These are phyloP conservation scores for Poecilia latipinna DNA, from an alignment of 2,113 vertebrate genomes.

Conservation along the genomic window DNA sequence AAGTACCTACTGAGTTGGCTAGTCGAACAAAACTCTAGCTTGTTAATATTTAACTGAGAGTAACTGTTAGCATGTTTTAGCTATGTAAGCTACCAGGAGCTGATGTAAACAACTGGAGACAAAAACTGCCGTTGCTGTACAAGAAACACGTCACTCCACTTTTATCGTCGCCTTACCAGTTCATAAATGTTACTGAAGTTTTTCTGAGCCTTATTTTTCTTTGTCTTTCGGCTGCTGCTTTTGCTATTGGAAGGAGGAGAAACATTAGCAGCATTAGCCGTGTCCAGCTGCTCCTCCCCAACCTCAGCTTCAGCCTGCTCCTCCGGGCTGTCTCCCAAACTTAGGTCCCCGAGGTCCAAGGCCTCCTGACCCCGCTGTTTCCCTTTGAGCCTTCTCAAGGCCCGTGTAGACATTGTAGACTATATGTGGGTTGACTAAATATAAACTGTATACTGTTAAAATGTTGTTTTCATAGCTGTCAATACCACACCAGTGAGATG, in stretches of 20 bases:
- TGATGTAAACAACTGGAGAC: not conserved
- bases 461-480: not conserved
- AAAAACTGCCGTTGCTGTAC: not conserved
- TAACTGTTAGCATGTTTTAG: slow-evolving; percentile 23
- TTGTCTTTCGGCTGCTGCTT: slow-evolving; percentile 65
- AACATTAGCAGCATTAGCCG: slow-evolving; percentile 39
- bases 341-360: slow-evolving; percentile 74
- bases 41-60: not conserved
- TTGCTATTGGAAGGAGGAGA: slow-evolving; percentile 44
- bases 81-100: not conserved
- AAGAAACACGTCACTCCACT: not conserved
- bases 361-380: slow-evolving; percentile 90
- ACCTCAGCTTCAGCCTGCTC: slow-evolving; percentile 41
- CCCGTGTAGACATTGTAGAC: slow-evolving; percentile 87
- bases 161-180: slow-evolving; percentile 70
- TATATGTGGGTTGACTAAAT: slow-evolving; percentile 3
- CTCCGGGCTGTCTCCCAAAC: slow-evolving; percentile 60
- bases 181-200: slow-evolving; percentile 87
- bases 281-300: slow-evolving; percentile 46
- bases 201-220: slow-evolving; percentile 79
- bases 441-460: not conserved
- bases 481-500: not conserved
- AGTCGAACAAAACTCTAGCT: not conserved
- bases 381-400: slow-evolving; percentile 87
- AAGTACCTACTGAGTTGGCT: not conserved